Base-by-base conservation (phyloP, 2,888 invertebrate species). In the Salpingus planirostris region DNA sequence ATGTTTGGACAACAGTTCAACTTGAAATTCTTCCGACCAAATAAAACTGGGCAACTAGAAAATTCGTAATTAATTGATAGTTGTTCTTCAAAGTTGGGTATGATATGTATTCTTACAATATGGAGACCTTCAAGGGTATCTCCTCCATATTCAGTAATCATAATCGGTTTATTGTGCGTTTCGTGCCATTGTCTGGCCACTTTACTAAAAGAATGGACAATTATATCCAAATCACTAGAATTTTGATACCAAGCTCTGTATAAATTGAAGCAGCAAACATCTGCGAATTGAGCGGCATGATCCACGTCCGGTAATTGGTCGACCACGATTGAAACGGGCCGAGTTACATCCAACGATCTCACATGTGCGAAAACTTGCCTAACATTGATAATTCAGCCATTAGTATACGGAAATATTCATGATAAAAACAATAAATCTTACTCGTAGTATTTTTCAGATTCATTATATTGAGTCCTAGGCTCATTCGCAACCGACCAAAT, bases 401-500 rank as follows among this genome's bases (percentile, higher is more conserved):
- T 11, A 11, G n/a, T n/a, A n/a, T n/a, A n/a, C n/a, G n/a, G n/a
- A n/a, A n/a, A n/a, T n/a, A n/a, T n/a, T n/a, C n/a, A n/a, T n/a
- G n/a, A n/a, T n/a, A n/a, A n/a, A n/a, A n/a, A n/a, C n/a, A n/a
- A n/a, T n/a, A n/a, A n/a, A n/a, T n/a, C n/a, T n/a, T n/a, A 13
- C 18, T 18, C 8, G 62, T 90, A 96, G 64, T 96, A 43, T 15
- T 72, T 68, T 38, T 79, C 83, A 2, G 93, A 81, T 29, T 73
- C 71, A 8, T 67, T 54, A 33, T 76, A 69, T 35, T 76, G 70
- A 0, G 88, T 84, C 41, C 83, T 70, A 0, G 97, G 95, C 59
- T 97, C 97, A 65, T 97, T 97, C 12, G 95, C 84, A 32, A 96
- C 79, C 5, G 96, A 96, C 97, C 97, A 97, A 78, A 92, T 86